Conservation (phyloP, 2,797 vertebrate genomes). For the Carduelis carduelis region DNA sequence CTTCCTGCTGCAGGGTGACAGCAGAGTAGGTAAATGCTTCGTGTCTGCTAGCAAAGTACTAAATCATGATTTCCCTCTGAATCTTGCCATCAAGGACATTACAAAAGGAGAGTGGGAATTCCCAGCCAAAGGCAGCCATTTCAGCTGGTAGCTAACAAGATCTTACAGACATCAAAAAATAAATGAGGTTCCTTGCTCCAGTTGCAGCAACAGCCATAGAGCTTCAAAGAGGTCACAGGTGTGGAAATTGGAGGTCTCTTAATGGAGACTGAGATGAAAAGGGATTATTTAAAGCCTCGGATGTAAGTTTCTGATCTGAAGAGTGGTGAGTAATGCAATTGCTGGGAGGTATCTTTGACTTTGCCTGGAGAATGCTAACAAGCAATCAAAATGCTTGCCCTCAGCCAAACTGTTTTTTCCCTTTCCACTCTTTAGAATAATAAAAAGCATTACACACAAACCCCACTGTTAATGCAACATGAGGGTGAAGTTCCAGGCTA, state of each 20-base stretch:
- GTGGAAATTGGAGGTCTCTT: constrained; percentile 47
- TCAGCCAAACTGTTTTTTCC: constrained; percentile 50
- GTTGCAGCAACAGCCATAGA: constrained; percentile 1
- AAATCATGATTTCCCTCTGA: constrained; percentile 1
- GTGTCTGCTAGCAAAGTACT: background rate
- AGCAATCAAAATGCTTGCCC: constrained; percentile 33
- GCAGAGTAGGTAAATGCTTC: background rate
- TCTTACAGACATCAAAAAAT: constrained; percentile 23
- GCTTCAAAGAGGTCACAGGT: constrained; percentile 63
- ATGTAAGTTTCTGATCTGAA: constrained; percentile 29
- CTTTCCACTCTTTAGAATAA: constrained; percentile 50
- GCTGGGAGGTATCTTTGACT: constrained; percentile 50
- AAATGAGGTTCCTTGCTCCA: constrained; percentile 1
- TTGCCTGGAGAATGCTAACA: constrained; percentile 40
- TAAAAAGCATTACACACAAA: constrained; percentile 43
- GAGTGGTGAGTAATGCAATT: constrained; percentile 45
- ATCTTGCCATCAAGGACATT: background rate
- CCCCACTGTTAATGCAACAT: constrained; percentile 44
- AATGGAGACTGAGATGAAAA: constrained; percentile 43
- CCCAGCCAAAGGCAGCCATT: constrained; percentile 5
- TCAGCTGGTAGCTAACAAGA: constrained; percentile 7
- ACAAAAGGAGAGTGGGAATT: constrained; percentile 35
- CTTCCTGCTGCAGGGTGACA: background rate
- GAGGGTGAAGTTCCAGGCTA: constrained; percentile 58
- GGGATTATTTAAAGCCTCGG: constrained; percentile 33